Base-by-base conservation (phyloP, 2,113 vertebrate genomes). In the Oriolus oriolus region DNA sequence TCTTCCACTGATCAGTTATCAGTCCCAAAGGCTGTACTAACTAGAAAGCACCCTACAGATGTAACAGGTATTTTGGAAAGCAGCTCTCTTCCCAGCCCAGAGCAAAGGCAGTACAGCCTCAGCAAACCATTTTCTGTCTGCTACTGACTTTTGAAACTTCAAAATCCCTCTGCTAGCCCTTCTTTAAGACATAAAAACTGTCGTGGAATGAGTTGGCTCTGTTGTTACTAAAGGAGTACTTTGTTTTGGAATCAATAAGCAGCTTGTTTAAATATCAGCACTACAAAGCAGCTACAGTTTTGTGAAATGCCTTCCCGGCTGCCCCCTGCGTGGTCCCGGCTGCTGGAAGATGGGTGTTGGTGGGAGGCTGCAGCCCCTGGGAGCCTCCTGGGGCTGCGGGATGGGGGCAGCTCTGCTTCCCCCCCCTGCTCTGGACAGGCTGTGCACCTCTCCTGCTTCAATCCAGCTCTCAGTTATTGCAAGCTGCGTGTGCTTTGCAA, bases 181-280 rank as follows among this genome's bases (percentile, higher is more conserved):
- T 94, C 93, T 92, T 93, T 93, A 95, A 94, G 90, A 82, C 88
- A 89, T 78, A 81, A 96, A 96, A 95, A 96, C 88, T 89, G 90
- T 93, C 86, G 90, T 92, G 95, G 95, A 94, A 95, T 89, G 95
- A 90, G 90, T 90, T 49, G 88, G 80, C 80, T 84, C 80, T 87
- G 88, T 92, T 92, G 92, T 90, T 78, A n/a, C 65, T 89, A 90
- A 96, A 96, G 89, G 71, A 96, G 83, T 53, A 94, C 96, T 95
- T 95, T 96, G 93, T 95, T 95, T 94, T 87, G 87, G 95, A 94
- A 95, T 93, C 90, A 96, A 94, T 93, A 92, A 96, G 85, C 87
- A 59, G 92, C 75, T 96, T 96, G 87, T 89, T 96, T 89, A 93
- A 95, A 89, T 96, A 96, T 94, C 92, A 96, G 74, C 47, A 4